Evolutionary conservation across 1,140 invertebrate species (phyloP).

Genomic region (Lepeophtheirus salmonis): DNA sequence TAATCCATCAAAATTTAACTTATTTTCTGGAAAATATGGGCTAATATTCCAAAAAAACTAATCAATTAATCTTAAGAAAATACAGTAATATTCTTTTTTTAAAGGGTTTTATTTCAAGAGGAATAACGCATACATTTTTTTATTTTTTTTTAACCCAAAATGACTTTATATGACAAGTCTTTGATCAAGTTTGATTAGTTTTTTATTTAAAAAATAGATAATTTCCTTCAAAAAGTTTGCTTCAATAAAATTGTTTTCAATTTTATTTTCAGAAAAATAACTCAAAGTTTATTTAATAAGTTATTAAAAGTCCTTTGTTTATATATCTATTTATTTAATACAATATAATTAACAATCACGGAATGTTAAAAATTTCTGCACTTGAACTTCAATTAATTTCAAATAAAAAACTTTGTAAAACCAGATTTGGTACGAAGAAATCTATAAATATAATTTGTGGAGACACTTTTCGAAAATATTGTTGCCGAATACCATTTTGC

Average conservation of each 20-base stretch:
- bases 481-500: neutral
- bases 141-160: too few species aligned
- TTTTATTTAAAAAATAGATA: neutral
- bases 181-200: neutral
- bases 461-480: neutral
- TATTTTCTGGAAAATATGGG: neutral
- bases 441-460: neutral
- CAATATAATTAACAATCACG: neutral
- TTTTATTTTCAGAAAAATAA: neutral
- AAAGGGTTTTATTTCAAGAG: neutral
- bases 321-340: neutral
- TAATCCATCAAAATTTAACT: neutral
- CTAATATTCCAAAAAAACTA: too few species aligned
- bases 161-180: neutral
- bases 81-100: neutral
- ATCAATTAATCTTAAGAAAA: neutral
- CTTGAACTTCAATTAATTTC: too few species aligned
- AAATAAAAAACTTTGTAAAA: too few species aligned
- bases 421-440: too few species aligned
- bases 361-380: neutral
- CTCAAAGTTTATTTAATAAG: too few species aligned
- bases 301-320: neutral
- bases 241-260: neutral
- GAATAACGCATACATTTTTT: neutral
- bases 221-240: neutral